Evolutionary conservation across 35 echinoderm and acorn worm genomes (phyloP).

Genomic region (Amphiura filiformis): DNA sequence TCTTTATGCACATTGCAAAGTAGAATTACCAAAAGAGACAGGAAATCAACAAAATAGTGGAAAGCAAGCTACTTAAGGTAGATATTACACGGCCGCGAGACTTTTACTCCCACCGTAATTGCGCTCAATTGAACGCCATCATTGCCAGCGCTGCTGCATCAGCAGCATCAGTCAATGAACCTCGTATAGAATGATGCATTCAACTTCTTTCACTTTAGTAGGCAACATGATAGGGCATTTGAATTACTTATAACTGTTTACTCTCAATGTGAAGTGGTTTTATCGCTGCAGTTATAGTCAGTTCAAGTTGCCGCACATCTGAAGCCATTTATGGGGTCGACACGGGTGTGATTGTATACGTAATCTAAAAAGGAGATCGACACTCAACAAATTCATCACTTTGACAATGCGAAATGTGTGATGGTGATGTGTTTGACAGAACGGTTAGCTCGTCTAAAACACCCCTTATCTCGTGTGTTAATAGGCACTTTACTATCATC

Average conservation of each 20-base stretch:
- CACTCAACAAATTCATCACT: no score
- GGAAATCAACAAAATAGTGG: not conserved
- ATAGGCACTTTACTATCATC: no score
- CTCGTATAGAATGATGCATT: not conserved
- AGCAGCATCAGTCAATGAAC: slow-evolving; percentile 14
- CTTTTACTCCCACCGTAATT: slow-evolving; percentile 9
- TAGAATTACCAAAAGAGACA: not conserved
- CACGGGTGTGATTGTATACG: not conserved
- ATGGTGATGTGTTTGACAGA: no score
- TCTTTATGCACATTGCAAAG: not conserved
- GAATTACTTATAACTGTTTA: slow-evolving; percentile 5
- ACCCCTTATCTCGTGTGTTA: no score
- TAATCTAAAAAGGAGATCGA: no score
- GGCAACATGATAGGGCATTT: slow-evolving; percentile 5
- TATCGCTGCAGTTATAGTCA: not conserved
- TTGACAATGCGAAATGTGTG: no score
- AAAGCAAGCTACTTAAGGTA: slow-evolving; percentile 10
- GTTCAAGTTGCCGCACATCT: not conserved
- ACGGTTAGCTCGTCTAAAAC: no score
- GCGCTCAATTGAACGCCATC: slow-evolving; percentile 1
- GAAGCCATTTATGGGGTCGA: not conserved
- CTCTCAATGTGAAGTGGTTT: not conserved
- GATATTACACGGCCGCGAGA: slow-evolving; percentile 13
- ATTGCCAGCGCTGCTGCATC: not conserved
- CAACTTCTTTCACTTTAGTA: not conserved